Conservation (phyloP, 2,888 invertebrate genomes). For the Acrobeloides nanus region DNA sequence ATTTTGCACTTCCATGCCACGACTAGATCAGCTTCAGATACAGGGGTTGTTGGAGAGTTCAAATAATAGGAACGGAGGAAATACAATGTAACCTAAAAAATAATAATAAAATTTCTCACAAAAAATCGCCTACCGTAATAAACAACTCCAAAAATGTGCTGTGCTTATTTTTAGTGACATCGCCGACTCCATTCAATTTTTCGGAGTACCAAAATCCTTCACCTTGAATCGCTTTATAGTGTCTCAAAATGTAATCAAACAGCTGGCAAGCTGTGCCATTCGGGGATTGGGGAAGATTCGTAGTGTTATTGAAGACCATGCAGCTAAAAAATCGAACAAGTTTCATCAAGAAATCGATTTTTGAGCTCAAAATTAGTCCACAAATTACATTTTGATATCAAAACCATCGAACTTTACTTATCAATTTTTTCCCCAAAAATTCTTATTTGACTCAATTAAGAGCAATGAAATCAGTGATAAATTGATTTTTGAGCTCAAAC, state of each 20-base stretch:
- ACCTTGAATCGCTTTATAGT: conserved; percentile 72
- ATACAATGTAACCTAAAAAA: conserved; percentile 60
- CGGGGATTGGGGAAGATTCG: conserved; percentile 11
- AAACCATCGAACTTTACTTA: too few species aligned
- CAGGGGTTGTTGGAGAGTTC: conserved; percentile 61
- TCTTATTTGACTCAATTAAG: too few species aligned
- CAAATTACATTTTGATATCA: too few species aligned
- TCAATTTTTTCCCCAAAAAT: too few species aligned
- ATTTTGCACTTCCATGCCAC: conserved; percentile 51
- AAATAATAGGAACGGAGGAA: conserved; percentile 74
- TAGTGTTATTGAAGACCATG: conserved; percentile 40
- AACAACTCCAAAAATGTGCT: conserved; percentile 24
- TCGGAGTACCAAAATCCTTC: conserved; percentile 56
- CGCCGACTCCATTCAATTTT: conserved; percentile 4
- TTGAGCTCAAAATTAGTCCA: too few species aligned
- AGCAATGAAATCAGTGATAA: too few species aligned
- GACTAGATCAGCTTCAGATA: conserved; percentile 40
- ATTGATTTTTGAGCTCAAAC: too few species aligned
- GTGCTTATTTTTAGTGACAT: background rate
- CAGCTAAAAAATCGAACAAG: too few species aligned
- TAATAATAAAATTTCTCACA: background rate
- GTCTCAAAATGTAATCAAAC: conserved; percentile 66
- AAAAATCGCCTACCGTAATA: conserved; percentile 14
- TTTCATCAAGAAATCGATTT: too few species aligned
- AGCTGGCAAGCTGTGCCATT: conserved; percentile 48